Conservation (phyloP, 2,113 vertebrate species). For the Microcebus lehilahytsara region DNA sequence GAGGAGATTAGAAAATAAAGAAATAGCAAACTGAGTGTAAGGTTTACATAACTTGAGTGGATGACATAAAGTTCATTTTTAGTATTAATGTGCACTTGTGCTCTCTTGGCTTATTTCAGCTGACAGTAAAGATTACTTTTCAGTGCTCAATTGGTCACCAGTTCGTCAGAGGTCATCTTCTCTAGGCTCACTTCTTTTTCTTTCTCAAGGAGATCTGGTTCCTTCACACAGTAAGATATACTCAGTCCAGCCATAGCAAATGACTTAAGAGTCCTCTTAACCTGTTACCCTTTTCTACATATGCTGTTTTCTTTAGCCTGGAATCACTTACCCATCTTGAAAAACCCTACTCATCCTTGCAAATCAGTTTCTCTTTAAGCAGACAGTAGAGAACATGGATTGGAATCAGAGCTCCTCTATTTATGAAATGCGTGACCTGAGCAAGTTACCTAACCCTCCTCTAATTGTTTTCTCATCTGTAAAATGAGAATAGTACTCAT, state of each 20-base stretch:
- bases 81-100: neutral
- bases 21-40: neutral
- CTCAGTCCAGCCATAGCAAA: neutral
- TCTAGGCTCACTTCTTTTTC: neutral
- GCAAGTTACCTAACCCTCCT: neutral
- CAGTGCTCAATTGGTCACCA: neutral
- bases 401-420: neutral
- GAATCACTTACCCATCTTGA: neutral
- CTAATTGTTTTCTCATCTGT: neutral
- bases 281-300: neutral
- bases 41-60: neutral
- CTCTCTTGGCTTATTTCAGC: neutral
- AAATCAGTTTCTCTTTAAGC: neutral
- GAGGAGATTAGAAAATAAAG: neutral
- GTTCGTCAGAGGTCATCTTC: neutral
- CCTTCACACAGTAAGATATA: neutral
- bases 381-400: neutral
- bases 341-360: neutral
- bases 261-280: neutral
- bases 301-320: neutral
- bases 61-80: neutral
- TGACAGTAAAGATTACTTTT: neutral
- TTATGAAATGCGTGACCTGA: neutral
- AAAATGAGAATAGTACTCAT: neutral
- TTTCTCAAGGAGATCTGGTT: neutral